These are phyloP conservation scores for Cotesia congregata DNA, from an alignment of 2,888 invertebrate genomes.

Conservation along the genomic window DNA sequence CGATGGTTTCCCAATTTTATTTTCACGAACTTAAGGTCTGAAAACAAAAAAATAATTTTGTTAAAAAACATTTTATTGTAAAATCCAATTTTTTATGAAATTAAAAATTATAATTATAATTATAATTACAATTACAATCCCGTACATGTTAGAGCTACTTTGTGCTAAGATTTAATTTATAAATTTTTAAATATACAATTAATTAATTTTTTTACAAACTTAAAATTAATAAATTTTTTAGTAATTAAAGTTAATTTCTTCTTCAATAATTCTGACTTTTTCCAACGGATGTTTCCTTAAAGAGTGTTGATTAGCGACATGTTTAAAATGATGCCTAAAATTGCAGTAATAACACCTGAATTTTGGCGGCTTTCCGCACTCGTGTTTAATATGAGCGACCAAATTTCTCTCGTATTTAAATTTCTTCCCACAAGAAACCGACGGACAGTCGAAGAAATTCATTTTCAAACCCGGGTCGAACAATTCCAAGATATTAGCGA, in stretches of 20 bases:
- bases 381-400: constrained; percentile 71
- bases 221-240: not conserved
- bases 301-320: not conserved
- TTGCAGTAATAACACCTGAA: constrained; percentile 60
- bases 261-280: not conserved
- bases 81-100: too few species aligned
- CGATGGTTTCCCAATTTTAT: not conserved
- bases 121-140: too few species aligned
- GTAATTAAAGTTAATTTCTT: not conserved
- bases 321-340: not conserved
- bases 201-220: too few species aligned
- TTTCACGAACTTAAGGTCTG: not conserved
- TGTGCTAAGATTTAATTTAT: too few species aligned
- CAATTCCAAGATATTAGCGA: not conserved
- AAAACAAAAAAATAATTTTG: too few species aligned
- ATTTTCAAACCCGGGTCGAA: constrained; percentile 2
- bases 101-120: too few species aligned
- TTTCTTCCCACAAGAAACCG: constrained; percentile 54
- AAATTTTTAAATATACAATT: too few species aligned
- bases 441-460: constrained; percentile 52
- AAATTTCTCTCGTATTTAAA: constrained; percentile 56
- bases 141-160: too few species aligned
- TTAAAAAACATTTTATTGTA: too few species aligned
- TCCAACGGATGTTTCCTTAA: not conserved
- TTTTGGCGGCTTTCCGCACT: constrained; percentile 72